Base-by-base conservation (phyloP, 2,113 vertebrate species). In the Orycteropus afer region DNA sequence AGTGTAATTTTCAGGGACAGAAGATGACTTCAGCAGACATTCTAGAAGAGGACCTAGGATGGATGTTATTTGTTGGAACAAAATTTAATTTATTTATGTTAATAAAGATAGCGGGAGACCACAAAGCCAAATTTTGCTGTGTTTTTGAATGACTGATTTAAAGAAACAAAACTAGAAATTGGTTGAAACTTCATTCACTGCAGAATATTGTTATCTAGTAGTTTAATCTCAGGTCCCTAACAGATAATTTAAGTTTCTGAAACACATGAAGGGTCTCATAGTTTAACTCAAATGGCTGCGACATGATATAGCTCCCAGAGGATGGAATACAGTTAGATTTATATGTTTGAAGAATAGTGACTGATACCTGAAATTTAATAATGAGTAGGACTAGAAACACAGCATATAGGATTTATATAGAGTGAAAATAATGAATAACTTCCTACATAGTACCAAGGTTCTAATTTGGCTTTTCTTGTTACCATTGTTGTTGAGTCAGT, bases 91-190 rank as follows among this genome's bases (percentile, higher is more conserved):
- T 94, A 81, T 71, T 91, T 93, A 83, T 93, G 76, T 79, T 96
- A 96, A 97, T 96, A 95, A 93, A 96, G 96, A 96, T 89, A 93
- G 89, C 93, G 93, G 61, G 67, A 89, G 78, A 95, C 45, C 29
- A 49, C 25, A 77, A 77, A 77, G 45, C 74, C 29, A 77, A 32
- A 49, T 77, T 51, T 77, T 77, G 45, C 15, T 51, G 27, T 77
- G 74, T 34, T 77, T 71, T 77, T 51, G 45, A 77, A 77, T 77
- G 18, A 77, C 74, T 34, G 34, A 32, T 34, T 49, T 77, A 34
- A 93, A 78, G 61, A 93, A 94, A 92, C 80, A 96, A 97, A 96
- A 92, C 67, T 55, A 49, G 74, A 93, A 93, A 95, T 40, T 29
- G 83, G 86, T 79, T 83, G 45, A 90, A 93, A 96, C 89, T 96